These are phyloP conservation scores for Zalophus californianus DNA, from an alignment of 2,797 vertebrate species.

Conservation along the genomic window DNA sequence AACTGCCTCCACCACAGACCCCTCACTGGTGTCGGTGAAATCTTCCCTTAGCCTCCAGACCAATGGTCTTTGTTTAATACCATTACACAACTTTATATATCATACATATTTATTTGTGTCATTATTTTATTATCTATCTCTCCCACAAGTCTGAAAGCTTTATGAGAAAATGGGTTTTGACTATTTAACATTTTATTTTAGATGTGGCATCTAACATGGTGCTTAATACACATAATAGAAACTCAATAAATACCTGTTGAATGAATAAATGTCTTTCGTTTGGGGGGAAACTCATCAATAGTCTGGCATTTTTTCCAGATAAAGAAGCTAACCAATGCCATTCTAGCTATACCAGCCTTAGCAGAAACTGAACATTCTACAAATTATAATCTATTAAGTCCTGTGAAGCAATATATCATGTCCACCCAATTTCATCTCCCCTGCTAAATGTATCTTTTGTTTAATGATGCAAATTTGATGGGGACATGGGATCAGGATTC, in stretches of 20 bases:
- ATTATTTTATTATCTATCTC: background rate
- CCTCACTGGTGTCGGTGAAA: background rate
- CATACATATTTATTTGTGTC: background rate
- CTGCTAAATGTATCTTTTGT: background rate
- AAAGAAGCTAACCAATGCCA: background rate
- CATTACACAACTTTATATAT: background rate
- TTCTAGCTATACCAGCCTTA: background rate
- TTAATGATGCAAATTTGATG: background rate
- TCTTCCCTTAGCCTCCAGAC: background rate
- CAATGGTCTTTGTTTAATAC: background rate
- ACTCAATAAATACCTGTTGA: background rate
- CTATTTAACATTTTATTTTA: background rate
- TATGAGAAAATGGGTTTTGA: background rate
- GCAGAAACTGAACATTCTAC: background rate
- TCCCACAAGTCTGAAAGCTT: background rate
- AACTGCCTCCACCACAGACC: background rate
- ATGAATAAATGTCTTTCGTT: background rate
- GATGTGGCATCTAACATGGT: background rate
- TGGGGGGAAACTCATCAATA: background rate
- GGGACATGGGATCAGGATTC: background rate
- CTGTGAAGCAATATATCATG: background rate
- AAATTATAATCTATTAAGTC: background rate
- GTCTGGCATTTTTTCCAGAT: slow-evolving; percentile 10
- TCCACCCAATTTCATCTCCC: background rate
- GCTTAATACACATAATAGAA: background rate